Conservation (phyloP, 2,888 invertebrate genomes). For the Callyntrura guangdongensis region DNA sequence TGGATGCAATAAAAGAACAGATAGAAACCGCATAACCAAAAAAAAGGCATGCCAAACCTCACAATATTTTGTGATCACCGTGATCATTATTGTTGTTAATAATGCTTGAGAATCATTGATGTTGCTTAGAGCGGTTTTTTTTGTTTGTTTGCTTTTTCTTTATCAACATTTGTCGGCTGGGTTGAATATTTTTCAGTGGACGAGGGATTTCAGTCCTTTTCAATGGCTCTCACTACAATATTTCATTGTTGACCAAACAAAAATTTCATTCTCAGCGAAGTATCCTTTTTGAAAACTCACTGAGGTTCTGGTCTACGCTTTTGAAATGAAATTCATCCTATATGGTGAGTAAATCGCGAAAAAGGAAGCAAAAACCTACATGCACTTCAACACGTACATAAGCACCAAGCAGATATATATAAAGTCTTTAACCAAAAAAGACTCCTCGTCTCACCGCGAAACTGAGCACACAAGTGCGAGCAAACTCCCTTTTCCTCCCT, state of each 20-base stretch:
- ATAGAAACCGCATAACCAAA: constrained; percentile 60
- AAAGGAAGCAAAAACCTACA: neutral
- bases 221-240: constrained; percentile 8
- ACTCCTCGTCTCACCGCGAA: neutral
- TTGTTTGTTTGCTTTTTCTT: constrained; percentile 42
- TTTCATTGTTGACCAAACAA: constrained; percentile 33
- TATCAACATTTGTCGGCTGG: constrained; percentile 48
- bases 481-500: no score
- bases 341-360: neutral
- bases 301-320: neutral
- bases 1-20: constrained; percentile 36
- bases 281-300: neutral
- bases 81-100: constrained; percentile 60
- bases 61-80: constrained; percentile 54
- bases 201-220: constrained; percentile 36
- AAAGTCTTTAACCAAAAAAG: neutral
- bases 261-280: neutral
- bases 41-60: constrained; percentile 51
- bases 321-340: neutral
- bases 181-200: constrained; percentile 15
- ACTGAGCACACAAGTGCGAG: no score
- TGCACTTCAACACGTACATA: neutral
- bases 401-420: no score
- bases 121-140: constrained; percentile 50
- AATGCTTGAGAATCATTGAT: constrained; percentile 24